A percentile compares a stretch with the other conserved stretches of the same genome.
Evolutionary conservation across 2,888 invertebrate species (phyloP).

Genomic region (Limnephilus auricula): DNA sequence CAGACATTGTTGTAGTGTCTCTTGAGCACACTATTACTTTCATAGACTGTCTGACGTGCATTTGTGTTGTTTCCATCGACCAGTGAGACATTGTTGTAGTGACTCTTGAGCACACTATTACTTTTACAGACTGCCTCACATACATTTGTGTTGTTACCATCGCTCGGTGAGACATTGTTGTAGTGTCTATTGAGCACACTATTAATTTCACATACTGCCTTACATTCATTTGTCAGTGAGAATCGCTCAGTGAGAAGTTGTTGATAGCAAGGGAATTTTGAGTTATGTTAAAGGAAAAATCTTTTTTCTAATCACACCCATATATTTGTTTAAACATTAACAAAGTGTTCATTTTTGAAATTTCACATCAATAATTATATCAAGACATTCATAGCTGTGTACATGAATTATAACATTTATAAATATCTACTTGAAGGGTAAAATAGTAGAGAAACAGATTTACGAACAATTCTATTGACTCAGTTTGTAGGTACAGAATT

Average conservation of each 20-base stretch:
- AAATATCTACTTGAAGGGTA: background rate
- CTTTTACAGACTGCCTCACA: background rate
- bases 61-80: background rate
- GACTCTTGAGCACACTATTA: background rate
- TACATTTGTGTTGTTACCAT: background rate
- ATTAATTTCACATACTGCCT: background rate
- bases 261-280: background rate
- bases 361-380: background rate
- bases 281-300: background rate
- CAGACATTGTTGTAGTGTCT: background rate
- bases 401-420: background rate
- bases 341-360: background rate
- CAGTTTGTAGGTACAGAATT: background rate
- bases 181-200: background rate
- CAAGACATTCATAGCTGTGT: background rate
- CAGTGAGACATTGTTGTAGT: background rate
- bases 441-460: slow-evolving; percentile 10
- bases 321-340: background rate
- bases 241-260: background rate
- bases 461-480: slow-evolving; percentile 6
- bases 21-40: background rate
- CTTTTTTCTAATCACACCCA: background rate
- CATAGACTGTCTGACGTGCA: background rate
- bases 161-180: background rate
- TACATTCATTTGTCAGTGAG: background rate